Base-by-base conservation (phyloP, 2,888 invertebrate species). In the Metopia argyrocephala region DNA sequence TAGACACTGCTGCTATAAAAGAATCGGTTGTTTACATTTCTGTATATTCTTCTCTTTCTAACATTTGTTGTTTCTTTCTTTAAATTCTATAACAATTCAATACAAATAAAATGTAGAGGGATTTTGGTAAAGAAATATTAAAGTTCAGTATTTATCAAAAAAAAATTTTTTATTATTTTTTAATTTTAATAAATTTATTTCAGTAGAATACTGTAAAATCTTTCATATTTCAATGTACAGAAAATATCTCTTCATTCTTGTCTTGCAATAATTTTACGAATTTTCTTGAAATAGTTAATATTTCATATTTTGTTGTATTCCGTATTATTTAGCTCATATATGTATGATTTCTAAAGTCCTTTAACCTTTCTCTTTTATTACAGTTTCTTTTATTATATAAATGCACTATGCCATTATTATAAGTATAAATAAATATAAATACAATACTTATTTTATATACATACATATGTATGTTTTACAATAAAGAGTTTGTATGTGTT, bases 391-490 rank as follows among this genome's bases (percentile, higher is more conserved):
- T 46, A 46, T 68, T 45, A 15, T 46, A 75, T 46, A 65, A 75
- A 52, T 61, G 61, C 52, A 61, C 46, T 68, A n/a, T 61, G 66
- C 59, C 65, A 68, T 75, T 75, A 52, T 46, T 68, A 52, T 68
- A n/a, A n/a, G n/a, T n/a, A n/a, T n/a, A 74, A 74, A 59, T 52
- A 74, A 59, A 65, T 57, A 74, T 74, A 74, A 74, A 74, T 74
- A 73, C 25, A n/a, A n/a, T n/a, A n/a, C n/a, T n/a, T n/a, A n/a
- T 38, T 38, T 52, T 48, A 31, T 50, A 50, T 50, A 31, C 38
- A 9, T 12, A 38, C 38, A 9, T 15, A 20, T 64, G 28, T 46
- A 54, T 54, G 62, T 62, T 18, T 12, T 38, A 38, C 9, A 38
- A 38, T 38, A 38, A 38, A 38, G 9, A 38, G 15, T 46, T 52